A percentile compares a stretch with the other conserved stretches of the same genome.
Evolutionary conservation across 1,140 invertebrate species (phyloP).

Genomic region (Riptortus pedestris): DNA sequence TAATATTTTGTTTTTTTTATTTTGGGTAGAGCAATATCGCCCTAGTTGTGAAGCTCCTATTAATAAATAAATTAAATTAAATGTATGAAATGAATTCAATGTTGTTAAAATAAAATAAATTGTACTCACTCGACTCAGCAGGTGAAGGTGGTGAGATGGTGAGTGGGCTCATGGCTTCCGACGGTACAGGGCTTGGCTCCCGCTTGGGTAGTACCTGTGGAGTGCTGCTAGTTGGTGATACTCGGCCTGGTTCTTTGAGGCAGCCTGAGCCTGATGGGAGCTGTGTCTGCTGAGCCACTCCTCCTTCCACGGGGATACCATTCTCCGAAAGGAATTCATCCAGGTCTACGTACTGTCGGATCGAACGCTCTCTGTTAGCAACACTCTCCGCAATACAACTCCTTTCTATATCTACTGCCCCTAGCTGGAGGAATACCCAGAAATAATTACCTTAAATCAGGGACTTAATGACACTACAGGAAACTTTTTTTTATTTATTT

Average conservation of each 20-base stretch:
- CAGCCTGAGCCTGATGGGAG: constrained; percentile 35
- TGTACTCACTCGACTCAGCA: constrained; percentile 67
- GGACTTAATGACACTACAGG: too few relatives aligned
- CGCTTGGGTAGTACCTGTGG: constrained; percentile 34
- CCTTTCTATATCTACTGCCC: neutral
- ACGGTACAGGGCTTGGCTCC: constrained; percentile 36
- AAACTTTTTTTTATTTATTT: too few relatives aligned
- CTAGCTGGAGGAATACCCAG: neutral
- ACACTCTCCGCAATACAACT: neutral
- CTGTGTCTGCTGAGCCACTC: constrained; percentile 47
- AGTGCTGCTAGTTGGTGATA: constrained; percentile 29
- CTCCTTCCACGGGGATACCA: constrained; percentile 70
- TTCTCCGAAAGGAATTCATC: constrained; percentile 93
- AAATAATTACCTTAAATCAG: too few relatives aligned
- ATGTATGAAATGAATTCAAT: too few relatives aligned
- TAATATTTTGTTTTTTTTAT: too few relatives aligned
- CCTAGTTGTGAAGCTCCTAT: too few relatives aligned
- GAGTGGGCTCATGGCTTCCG: constrained; percentile 66
- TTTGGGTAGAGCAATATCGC: too few relatives aligned
- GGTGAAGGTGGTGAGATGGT: constrained; percentile 75
- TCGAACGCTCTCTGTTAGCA: constrained; percentile 32
- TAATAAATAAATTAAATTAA: too few relatives aligned
- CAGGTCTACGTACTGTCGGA: constrained; percentile 82
- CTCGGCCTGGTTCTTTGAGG: constrained; percentile 33
- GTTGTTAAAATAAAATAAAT: too few relatives aligned